Conservation (phyloP, 2,113 vertebrate species). For the Zosterops borbonicus region DNA sequence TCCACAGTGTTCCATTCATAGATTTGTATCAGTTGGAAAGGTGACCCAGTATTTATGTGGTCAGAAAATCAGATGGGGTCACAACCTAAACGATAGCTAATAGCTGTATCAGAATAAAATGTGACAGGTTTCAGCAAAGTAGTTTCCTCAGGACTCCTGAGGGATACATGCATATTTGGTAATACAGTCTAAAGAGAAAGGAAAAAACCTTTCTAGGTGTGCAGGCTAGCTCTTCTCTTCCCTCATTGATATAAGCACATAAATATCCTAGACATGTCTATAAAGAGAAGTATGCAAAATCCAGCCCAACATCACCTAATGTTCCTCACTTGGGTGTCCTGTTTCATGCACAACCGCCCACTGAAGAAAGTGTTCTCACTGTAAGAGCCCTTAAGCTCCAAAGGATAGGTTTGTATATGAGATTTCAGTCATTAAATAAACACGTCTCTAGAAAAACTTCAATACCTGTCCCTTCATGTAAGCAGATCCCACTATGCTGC, state of each 20-base stretch:
- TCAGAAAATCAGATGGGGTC: neutral
- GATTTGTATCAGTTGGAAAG: neutral
- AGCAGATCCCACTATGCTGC: neutral
- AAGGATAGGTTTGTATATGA: conserved; percentile 7
- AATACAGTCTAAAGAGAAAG: neutral
- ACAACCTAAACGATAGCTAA: neutral
- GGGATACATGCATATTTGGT: neutral
- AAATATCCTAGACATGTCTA: conserved; percentile 52
- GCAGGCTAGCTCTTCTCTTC: neutral
- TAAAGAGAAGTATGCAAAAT: conserved; percentile 46
- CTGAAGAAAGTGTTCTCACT: neutral
- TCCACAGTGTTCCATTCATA: neutral
- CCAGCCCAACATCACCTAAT: neutral
- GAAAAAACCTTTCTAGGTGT: neutral
- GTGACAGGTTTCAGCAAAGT: neutral
- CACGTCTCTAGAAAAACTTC: conserved; percentile 3
- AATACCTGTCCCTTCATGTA: conserved; percentile 25
- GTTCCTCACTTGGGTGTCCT: neutral
- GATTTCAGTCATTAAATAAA: conserved; percentile 52
- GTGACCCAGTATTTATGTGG: neutral
- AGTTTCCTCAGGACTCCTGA: neutral
- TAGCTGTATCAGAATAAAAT: neutral
- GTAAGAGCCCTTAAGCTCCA: conserved; percentile 1
- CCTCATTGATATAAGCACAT: neutral
- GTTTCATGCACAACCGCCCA: neutral